Evolutionary conservation across 53 echinoderm and acorn worm species (phyloP), one percentile per base, ranked within the genome.

Genomic region (Zoroaster sp.): DNA sequence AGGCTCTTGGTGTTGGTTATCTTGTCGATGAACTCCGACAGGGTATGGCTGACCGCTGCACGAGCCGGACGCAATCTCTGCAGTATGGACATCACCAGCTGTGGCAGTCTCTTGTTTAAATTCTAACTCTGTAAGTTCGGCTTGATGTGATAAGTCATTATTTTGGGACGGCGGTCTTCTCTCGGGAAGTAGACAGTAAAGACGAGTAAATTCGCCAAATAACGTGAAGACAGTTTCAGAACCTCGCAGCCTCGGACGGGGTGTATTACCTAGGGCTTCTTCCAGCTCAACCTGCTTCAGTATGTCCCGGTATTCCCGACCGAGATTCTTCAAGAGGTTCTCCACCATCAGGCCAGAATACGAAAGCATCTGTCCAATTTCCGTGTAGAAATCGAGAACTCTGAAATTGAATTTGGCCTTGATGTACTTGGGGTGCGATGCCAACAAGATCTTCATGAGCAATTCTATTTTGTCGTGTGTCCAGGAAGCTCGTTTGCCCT

Each of bases 251-350:
- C 70, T 69, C 3, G 85, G 70, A 7, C 7, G 47, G 11, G 43
- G 42, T 1, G 38, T 44, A 21, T 45, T 32, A 3, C 85, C 85
- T 67, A 66, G 40, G 33, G 82, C 68, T 42, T 82, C 30, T 44
- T 35, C 69, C n/a, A 69, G 69, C 37, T 85, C 85, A 8, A 21
- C 69, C 70, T 85, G 70, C 70, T 70, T 49, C 30, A 71, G 35
- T 46, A 85, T 13, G 18, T 85, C 85, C 15, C 85, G 69, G 52
- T 85, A 85, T 35, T 85, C 85, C 49, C 85, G 70, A 0, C 85
- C 85, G 49, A 85, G 47, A 37, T 85, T 85, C 52, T 85, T 85
- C 72, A 85, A 9, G 23, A 85, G 71, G 71, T 85, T 85, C 85
- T 85, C 85, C 39, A 85, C 85, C 35, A 46, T 85, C 1, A n/a